A percentile compares a stretch with the other conserved stretches of the same genome.
Conservation (phyloP, 2,888 invertebrate species). For the Ptychoptera albimana region DNA sequence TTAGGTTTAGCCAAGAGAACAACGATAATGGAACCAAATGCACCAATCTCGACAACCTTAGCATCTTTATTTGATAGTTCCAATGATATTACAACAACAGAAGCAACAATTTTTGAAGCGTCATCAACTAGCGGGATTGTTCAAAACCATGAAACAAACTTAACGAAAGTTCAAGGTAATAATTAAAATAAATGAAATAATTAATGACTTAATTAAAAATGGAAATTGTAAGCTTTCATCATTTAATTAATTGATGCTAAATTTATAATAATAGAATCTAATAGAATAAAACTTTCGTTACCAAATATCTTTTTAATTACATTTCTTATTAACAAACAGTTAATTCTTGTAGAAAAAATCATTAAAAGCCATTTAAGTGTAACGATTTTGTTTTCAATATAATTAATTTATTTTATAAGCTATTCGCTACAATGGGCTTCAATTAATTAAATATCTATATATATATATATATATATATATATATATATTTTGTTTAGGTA, state of each 20-base stretch:
- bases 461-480: too few relatives aligned
- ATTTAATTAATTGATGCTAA: too few relatives aligned
- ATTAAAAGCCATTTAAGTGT: background rate
- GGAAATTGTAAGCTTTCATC: too few relatives aligned
- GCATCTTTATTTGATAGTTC: conserved; percentile 16
- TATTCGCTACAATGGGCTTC: background rate
- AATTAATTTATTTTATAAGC: background rate
- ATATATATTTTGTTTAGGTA: conserved; percentile 14
- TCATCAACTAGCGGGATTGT: conserved; percentile 13
- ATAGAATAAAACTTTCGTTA: too few relatives aligned
- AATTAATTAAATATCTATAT: background rate
- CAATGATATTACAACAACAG: conserved; percentile 9
- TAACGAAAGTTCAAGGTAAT: too few relatives aligned
- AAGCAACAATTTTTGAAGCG: conserved; percentile 10
- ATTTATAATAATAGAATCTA: too few relatives aligned
- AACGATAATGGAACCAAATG: conserved; percentile 33
- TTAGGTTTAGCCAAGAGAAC: conserved; percentile 28
- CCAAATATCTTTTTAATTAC: too few relatives aligned
- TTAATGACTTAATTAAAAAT: too few relatives aligned
- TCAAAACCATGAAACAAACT: too few relatives aligned
- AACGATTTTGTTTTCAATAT: background rate
- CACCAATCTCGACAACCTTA: conserved; percentile 22
- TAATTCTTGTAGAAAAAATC: background rate
- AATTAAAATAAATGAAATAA: too few relatives aligned
- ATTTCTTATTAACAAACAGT: background rate